Evolutionary conservation across 2,797 vertebrate species (phyloP).

Genomic region (Bovichtus variegatus): DNA sequence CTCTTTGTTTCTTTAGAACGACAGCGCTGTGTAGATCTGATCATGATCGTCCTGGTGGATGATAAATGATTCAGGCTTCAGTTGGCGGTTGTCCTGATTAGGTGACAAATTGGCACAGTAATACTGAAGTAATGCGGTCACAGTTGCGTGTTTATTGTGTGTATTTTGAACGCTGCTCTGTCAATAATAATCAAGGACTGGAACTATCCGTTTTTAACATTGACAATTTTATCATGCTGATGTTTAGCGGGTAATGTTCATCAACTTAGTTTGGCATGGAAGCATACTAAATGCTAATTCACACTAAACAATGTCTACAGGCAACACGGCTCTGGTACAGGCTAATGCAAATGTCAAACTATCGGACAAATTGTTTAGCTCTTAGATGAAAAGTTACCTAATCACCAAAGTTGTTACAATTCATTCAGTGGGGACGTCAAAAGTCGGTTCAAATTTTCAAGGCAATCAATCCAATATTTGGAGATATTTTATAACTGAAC

Average conservation of each 20-base stretch:
- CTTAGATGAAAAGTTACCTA: background rate
- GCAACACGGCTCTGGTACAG: too few relatives aligned
- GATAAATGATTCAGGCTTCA: too few relatives aligned
- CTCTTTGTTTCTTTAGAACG: background rate
- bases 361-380: background rate
- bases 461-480: background rate
- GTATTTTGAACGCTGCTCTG: too few relatives aligned
- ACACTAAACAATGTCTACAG: background rate
- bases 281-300: background rate
- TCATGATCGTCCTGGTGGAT: too few relatives aligned
- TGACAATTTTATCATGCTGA: background rate
- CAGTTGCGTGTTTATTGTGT: too few relatives aligned
- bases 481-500: background rate
- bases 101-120: too few relatives aligned
- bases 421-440: background rate
- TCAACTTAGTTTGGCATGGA: background rate
- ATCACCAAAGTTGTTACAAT: background rate
- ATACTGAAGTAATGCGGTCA: too few relatives aligned
- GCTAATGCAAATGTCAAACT: background rate
- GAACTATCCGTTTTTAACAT: too few relatives aligned
- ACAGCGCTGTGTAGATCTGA: too few relatives aligned
- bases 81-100: too few relatives aligned
- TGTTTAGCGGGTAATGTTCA: slow-evolving; percentile 1
- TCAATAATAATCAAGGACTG: too few relatives aligned
- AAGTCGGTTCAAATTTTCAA: background rate